phyloP scores from a whole-genome alignment of 2,888 invertebrate species.

The Oligia fasciuncula region DNA sequence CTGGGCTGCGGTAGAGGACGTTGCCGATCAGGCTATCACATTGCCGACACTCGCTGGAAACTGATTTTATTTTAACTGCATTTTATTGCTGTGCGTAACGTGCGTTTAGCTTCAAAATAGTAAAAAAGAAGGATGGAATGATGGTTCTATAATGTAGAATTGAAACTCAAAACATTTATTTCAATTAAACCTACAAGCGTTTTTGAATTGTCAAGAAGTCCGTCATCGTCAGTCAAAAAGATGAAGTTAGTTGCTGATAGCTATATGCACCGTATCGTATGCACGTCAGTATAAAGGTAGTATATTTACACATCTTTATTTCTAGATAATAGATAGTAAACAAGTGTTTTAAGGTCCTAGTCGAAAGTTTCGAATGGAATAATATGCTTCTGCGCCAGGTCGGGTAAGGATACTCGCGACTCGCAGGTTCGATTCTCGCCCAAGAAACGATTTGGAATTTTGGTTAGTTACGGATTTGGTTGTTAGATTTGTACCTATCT shows the following conservation, averaged over 20 bases:
- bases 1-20: constrained; percentile 60
- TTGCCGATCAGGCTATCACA: constrained; percentile 7
- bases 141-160: background rate
- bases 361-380: background rate
- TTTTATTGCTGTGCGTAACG: background rate
- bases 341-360: background rate
- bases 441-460: background rate
- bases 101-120: background rate
- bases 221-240: background rate
- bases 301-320: background rate
- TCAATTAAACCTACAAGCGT: background rate
- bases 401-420: background rate
- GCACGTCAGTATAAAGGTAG: background rate
- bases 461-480: background rate
- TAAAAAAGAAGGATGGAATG: background rate
- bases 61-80: constrained; percentile 15
- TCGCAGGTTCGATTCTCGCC: background rate
- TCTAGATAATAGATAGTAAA: background rate
- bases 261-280: no score
- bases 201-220: background rate
- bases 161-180: background rate
- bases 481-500: background rate
- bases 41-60: constrained; percentile 21
- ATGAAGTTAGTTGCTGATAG: background rate
- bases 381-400: background rate